Evolutionary conservation across 30 jellyfish, hydroid and myxozoan genomes (phyloP).

Genomic region (Mastigias papua): DNA sequence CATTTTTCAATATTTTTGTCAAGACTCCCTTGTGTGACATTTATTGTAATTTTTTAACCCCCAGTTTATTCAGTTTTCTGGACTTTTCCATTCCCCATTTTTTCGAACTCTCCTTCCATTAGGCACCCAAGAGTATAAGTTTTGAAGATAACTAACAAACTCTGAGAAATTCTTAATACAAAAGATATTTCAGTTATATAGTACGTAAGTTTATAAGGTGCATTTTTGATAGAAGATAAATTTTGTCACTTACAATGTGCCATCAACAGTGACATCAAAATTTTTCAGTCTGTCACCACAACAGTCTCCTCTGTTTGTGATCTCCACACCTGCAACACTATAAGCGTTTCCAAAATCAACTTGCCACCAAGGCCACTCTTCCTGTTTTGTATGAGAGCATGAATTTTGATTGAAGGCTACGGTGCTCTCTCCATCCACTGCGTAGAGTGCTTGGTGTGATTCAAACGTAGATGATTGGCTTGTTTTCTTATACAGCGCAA

Average conservation of each 20-base stretch:
- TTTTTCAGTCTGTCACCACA: background rate
- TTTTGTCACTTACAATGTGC: background rate
- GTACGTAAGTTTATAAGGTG: too few species aligned
- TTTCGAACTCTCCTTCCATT: too few species aligned
- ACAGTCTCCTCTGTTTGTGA: conserved; percentile 9
- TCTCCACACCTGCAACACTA: background rate
- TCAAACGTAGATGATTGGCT: background rate
- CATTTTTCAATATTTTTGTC: too few species aligned
- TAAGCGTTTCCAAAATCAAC: background rate
- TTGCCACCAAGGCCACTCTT: background rate
- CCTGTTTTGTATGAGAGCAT: background rate
- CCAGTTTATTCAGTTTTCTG: too few species aligned
- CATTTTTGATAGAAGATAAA: too few species aligned
- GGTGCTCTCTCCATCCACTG: background rate
- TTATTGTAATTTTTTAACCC: too few species aligned
- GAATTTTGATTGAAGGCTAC: background rate
- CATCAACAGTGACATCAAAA: conserved; percentile 1
- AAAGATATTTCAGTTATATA: too few species aligned
- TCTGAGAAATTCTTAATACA: too few species aligned
- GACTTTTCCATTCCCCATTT: too few species aligned
- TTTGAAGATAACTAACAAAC: too few species aligned
- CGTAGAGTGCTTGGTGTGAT: background rate
- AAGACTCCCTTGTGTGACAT: too few species aligned
- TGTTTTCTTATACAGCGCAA: background rate
- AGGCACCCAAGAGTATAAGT: too few species aligned